Percentiles rank a stretch among this genome's conserved stretches.
phyloP scores from a whole-genome alignment of 2,797 vertebrate genomes.

The Cynodonichthys magdalenae region DNA sequence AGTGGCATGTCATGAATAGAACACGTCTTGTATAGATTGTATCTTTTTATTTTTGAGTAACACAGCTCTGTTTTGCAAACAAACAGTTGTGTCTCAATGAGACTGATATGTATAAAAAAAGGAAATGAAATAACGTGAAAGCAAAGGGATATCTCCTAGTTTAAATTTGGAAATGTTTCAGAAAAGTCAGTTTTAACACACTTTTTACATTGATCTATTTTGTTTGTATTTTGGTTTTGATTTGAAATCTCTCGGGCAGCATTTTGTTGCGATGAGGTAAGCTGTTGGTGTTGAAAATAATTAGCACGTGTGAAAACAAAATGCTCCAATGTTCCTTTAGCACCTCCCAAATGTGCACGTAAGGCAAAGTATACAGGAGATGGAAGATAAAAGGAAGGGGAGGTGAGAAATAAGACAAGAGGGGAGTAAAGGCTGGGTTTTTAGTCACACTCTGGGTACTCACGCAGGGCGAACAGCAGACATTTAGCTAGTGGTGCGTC shows the following conservation, averaged over 20 bases:
- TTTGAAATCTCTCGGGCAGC: background rate
- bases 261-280: background rate
- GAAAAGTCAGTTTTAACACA: background rate
- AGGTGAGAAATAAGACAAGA: conserved; percentile 47
- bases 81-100: too few relatives aligned
- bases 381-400: conserved; percentile 31
- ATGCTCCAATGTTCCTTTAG: conserved; percentile 24
- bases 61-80: background rate
- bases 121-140: too few relatives aligned
- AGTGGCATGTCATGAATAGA: background rate
- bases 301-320: conserved; percentile 52
- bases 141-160: background rate
- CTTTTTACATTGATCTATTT: background rate
- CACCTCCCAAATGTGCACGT: conserved; percentile 52
- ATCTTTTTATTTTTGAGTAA: too few relatives aligned
- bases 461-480: too few relatives aligned
- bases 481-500: too few relatives aligned
- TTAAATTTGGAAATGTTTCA: background rate
- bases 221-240: background rate
- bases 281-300: conserved; percentile 1
- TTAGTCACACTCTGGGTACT: too few relatives aligned
- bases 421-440: background rate
- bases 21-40: background rate
- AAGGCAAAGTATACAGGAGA: conserved; percentile 33
- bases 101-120: too few relatives aligned